Base-by-base conservation (phyloP, 2,888 invertebrate genomes). In the Eupithecia tripunctaria region DNA sequence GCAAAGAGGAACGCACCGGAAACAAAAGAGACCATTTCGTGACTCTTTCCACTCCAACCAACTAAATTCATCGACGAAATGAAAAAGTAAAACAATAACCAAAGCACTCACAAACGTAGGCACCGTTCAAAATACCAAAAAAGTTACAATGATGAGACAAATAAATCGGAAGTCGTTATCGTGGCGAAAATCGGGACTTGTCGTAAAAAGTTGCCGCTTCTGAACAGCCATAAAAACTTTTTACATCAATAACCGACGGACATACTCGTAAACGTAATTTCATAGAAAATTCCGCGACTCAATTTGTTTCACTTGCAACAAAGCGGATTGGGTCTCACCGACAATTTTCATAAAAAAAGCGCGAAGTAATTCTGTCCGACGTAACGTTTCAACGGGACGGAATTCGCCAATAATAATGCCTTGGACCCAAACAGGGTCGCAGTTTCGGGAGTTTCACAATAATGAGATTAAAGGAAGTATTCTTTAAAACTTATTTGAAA, bases 401-500 rank as follows among this genome's bases (percentile, higher is more conserved):
- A 76, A 76, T 79, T 71, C 73, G 65, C 80, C 77, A 82, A 84
- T 86, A 86, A 85, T 83, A 85, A 86, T 79, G 83, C 83, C 76
- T 75, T 78, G 78, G 79, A 75, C 81, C 71, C 76, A 76, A 82
- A 82, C 76, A 74, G 75, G 78, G 79, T 71, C 82, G 78, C 80
- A 84, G 78, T 86, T 85, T 76, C 70, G 67, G 56, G 67, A 78
- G 74, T 78, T 86, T 84, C 84, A 87, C 84, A 87, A 86, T 83
- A 88, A 89, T 87, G 80, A 85, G 84, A 87, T 85, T 85, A 84
- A 56, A 87, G 82, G 80, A 86, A 85, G 83, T 81, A 82, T 87
- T 86, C 83, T 86, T 87, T 85, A 78, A 85, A 87, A 88, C 82
- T 88, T 87, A 83, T 88, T 83, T 85, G 81, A 84, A 84, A 87